Percentiles rank a stretch among this genome's conserved stretches.
Evolutionary conservation across 1,140 invertebrate genomes (phyloP).

Genomic region (Sinonovacula constricta): DNA sequence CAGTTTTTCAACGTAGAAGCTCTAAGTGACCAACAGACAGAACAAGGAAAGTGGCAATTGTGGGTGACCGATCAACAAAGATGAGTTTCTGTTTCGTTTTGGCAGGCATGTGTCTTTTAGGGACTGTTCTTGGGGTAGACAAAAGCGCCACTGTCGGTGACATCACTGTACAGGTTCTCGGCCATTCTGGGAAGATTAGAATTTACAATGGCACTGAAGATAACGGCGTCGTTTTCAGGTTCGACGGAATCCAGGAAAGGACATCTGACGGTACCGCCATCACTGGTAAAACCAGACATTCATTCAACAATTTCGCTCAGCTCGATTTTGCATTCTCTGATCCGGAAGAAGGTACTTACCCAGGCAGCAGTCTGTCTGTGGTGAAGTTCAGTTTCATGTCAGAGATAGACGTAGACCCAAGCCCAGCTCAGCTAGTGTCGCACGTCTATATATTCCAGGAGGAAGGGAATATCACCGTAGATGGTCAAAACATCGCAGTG

Average conservation of each 20-base stretch:
- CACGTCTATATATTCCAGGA: no score
- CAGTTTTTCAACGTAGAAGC: no score
- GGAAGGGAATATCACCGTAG: no score
- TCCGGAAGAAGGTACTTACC: slow-evolving; percentile 1
- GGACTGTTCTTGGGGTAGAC: background rate
- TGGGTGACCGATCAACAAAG: no score
- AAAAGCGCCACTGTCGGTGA: background rate
- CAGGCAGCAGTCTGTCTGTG: slow-evolving; percentile 8
- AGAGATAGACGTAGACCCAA: background rate
- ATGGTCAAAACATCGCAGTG: no score
- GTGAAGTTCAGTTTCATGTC: slow-evolving; percentile 24
- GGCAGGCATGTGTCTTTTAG: no score
- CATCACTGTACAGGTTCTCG: background rate
- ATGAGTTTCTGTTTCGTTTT: no score
- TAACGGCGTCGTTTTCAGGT: slow-evolving; percentile 10
- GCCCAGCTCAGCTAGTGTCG: no score
- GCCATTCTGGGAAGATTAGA: background rate
- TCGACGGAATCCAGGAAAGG: slow-evolving; percentile 22
- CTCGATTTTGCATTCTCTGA: slow-evolving; percentile 28
- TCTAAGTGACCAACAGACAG: no score
- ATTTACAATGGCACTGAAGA: background rate
- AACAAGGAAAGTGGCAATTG: no score
- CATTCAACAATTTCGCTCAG: slow-evolving; percentile 33
- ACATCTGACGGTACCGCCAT: background rate
- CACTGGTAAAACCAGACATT: background rate